Evolutionary conservation across 2,888 invertebrate species (phyloP).

Genomic region (Xestobium rufovillosum): DNA sequence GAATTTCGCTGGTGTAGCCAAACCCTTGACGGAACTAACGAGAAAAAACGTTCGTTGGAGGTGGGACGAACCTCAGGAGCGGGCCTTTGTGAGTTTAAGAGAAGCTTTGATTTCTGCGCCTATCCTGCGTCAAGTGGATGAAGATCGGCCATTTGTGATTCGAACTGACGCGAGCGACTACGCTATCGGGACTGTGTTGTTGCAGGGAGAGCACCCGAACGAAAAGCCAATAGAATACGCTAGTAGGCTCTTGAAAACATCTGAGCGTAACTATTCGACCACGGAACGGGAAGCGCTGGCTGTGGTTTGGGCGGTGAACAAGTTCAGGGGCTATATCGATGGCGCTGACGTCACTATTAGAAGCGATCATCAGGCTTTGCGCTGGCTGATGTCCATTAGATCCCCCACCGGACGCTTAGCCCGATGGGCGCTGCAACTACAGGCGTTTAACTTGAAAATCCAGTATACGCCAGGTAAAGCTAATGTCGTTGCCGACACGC

Average conservation of each 20-base stretch:
- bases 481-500: conserved; percentile 35
- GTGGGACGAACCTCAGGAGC: conserved; percentile 9
- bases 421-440: conserved; percentile 39
- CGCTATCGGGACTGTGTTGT: conserved; percentile 14
- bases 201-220: conserved; percentile 12
- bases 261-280: conserved; percentile 28
- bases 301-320: conserved; percentile 30
- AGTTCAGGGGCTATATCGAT: no score
- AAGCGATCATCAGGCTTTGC: conserved; percentile 42
- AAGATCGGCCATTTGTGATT: conserved; percentile 12
- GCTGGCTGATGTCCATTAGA: conserved; percentile 39
- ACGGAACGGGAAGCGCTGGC: conserved; percentile 32
- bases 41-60: conserved; percentile 20
- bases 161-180: conserved; percentile 13
- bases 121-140: conserved; percentile 14
- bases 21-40: conserved; percentile 18
- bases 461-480: conserved; percentile 34
- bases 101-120: conserved; percentile 12
- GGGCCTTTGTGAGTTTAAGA: conserved; percentile 13
- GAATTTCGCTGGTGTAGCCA: conserved; percentile 19
- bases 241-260: conserved; percentile 5
- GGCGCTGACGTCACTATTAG: conserved; percentile 31
- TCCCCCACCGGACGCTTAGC: conserved; percentile 37
- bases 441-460: conserved; percentile 34
- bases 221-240: conserved; percentile 12